phyloP scores from a whole-genome alignment of 2,113 vertebrate genomes.

The Callospermophilus lateralis region DNA sequence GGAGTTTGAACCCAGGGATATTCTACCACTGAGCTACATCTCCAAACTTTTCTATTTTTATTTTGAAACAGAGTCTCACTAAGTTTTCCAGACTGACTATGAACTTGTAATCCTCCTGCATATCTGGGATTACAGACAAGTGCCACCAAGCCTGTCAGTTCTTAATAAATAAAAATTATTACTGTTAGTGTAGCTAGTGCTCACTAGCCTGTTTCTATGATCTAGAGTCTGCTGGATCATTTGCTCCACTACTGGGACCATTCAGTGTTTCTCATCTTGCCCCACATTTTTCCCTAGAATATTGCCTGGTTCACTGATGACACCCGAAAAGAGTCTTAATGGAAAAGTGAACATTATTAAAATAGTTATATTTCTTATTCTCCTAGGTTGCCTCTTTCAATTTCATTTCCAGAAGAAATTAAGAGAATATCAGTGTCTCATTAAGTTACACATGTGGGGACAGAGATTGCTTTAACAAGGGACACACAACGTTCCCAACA shows the following conservation, averaged over 20 bases:
- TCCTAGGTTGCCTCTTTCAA: background rate
- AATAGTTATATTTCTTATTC: conserved; percentile 37
- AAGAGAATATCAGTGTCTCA: background rate
- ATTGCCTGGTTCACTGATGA: background rate
- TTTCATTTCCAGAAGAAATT: background rate
- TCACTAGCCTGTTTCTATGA: background rate
- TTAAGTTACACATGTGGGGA: background rate
- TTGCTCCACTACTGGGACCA: background rate
- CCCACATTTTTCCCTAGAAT: background rate
- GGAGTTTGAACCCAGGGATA: background rate
- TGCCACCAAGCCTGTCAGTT: background rate
- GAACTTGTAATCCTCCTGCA: background rate
- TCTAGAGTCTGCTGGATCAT: background rate
- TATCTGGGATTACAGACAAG: background rate
- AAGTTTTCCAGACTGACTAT: background rate
- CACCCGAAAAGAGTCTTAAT: conserved; percentile 28
- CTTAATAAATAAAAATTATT: conserved; percentile 30
- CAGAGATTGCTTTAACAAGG: background rate
- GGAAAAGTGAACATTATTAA: conserved; percentile 11
- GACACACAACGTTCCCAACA: background rate
- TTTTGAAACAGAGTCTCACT: background rate
- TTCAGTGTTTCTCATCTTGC: background rate
- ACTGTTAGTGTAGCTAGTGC: background rate
- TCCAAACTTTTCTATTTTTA: background rate
- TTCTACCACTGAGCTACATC: background rate